Base-by-base conservation (phyloP, 1,140 invertebrate species). In the Musca domestica region DNA sequence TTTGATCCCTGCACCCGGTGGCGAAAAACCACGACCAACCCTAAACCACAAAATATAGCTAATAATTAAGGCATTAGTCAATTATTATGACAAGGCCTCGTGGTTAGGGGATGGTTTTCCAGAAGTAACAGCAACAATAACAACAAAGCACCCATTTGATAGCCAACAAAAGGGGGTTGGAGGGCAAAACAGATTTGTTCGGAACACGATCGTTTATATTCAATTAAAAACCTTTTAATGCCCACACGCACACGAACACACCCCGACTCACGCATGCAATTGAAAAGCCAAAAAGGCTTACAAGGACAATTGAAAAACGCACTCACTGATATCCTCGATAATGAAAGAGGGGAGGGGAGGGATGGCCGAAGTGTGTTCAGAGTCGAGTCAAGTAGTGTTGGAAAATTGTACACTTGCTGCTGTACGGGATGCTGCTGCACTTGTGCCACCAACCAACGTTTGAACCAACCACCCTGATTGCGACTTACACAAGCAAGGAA, bases 191-290 rank as follows among this genome's bases (percentile, higher is more conserved):
- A 41, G 34, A 66, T 48, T 19, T 66, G 25, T 25, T 63, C 64
- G 48, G 65, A 70, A 30, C 77, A 75, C 74, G 77, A 80, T 80
- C 77, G 77, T 80, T 80, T 80, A 80, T 78, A 78, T 80, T 77
- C 77, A 80, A 80, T 80, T 80, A 80, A 76, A 79, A 75, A 70
- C 71, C 48, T 67, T 64, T 70, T 70, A 64, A 64, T 27, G 66
- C 34, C 20, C 56, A 15, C 61, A 66, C 27, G 34, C 20, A 67
- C 22, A 51, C 48, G 27, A 34, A 34, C 56, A 56, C 19, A 34
- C n/a, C 58, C 19, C 15, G 1, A 54, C 27, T 41, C 22, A 17
- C 15, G 14, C 17, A 15, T n/a, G 23, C 61, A 76, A 78, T n/a
- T 73, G 74, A 78, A 76, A 73, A 67, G 69, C 69, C 67, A 67